These are phyloP conservation scores for Leptarthrus brevirostris DNA, from an alignment of 2,888 invertebrate genomes.

Conservation along the genomic window DNA sequence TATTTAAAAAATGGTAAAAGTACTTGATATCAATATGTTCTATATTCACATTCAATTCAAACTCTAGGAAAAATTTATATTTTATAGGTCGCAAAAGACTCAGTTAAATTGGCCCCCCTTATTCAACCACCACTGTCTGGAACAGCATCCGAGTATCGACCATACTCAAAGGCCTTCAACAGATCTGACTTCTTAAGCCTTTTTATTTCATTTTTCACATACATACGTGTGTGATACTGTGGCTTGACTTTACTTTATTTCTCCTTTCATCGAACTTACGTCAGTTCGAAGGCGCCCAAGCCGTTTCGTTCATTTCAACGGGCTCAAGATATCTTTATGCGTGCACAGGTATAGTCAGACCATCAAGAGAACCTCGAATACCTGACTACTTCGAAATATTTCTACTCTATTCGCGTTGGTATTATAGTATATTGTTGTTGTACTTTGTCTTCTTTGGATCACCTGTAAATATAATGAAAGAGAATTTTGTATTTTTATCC, in stretches of 20 bases:
- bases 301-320: conserved; percentile 17
- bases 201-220: conserved; percentile 12
- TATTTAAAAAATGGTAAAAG: too few species aligned
- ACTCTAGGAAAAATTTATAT: too few species aligned
- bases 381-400: too few species aligned
- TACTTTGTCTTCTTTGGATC: too few species aligned
- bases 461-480: too few species aligned
- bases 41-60: too few species aligned
- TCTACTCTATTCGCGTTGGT: too few species aligned
- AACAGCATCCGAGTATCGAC: conserved; percentile 29
- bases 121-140: conserved; percentile 15
- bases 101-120: not conserved
- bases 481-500: too few species aligned
- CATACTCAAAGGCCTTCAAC: conserved; percentile 46
- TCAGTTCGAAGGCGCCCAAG: not conserved
- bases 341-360: not conserved
- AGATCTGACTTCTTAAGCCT: conserved; percentile 38
- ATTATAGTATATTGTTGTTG: too few species aligned
- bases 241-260: conserved; percentile 23
- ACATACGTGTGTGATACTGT: not conserved
- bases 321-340: not conserved
- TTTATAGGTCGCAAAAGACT: too few species aligned
- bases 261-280: conserved; percentile 39
- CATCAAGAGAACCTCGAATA: too few species aligned
- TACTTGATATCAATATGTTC: too few species aligned